A percentile compares a stretch with the other conserved stretches of the same genome.
Evolutionary conservation across 2,888 invertebrate species (phyloP).

Genomic region (Listrodromus nycthemerus): DNA sequence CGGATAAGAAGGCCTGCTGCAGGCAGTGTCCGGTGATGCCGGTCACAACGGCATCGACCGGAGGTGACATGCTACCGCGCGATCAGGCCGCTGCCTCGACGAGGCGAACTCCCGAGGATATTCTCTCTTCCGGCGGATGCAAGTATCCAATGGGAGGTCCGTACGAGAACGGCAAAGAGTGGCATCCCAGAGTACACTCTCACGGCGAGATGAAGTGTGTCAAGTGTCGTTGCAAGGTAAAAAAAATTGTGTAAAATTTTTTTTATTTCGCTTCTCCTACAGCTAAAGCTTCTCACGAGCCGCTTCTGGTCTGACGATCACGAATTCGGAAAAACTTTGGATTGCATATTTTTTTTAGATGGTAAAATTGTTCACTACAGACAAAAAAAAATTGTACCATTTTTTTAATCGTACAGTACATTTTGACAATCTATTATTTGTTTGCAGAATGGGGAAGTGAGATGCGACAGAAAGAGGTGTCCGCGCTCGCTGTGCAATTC

Average conservation of each 20-base stretch:
- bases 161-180: conserved; percentile 91
- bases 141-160: conserved; percentile 89
- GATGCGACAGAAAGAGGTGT: conserved; percentile 93
- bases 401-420: background rate
- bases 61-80: conserved; percentile 84
- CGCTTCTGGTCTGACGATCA: too few relatives aligned
- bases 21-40: conserved; percentile 88
- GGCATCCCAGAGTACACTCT: conserved; percentile 95
- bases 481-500: conserved; percentile 89
- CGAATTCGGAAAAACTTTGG: too few relatives aligned
- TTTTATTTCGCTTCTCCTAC: background rate
- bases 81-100: conserved; percentile 84
- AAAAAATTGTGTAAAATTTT: too few relatives aligned
- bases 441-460: conserved; percentile 91
- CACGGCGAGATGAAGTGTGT: conserved; percentile 96
- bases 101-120: conserved; percentile 88
- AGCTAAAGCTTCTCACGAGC: background rate
- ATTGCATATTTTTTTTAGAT: too few relatives aligned
- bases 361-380: too few relatives aligned
- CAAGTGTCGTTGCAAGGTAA: conserved; percentile 95
- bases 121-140: conserved; percentile 93
- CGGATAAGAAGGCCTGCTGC: conserved; percentile 92
- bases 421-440: conserved; percentile 71
- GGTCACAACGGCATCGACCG: conserved; percentile 69
- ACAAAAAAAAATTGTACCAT: too few relatives aligned